phyloP scores from a whole-genome alignment of 1,140 invertebrate genomes.

The Orius laevigatus region DNA sequence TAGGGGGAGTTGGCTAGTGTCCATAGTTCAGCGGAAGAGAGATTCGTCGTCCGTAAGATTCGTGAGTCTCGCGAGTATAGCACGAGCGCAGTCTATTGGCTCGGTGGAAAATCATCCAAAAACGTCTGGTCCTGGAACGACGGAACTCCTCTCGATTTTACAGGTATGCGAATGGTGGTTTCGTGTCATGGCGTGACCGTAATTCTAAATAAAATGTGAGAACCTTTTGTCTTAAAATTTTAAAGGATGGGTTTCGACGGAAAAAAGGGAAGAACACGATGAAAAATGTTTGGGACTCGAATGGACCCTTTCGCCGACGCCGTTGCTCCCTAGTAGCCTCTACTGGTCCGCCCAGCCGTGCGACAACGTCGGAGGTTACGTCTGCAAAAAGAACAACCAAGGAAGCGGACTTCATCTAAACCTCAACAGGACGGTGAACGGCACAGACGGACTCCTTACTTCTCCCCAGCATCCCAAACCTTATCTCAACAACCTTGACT shows the following conservation, averaged over 20 bases:
- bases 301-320: conserved; percentile 40
- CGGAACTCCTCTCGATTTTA: conserved; percentile 35
- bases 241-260: neutral
- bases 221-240: neutral
- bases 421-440: conserved; percentile 33
- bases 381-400: conserved; percentile 33
- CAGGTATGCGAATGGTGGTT: too few species aligned
- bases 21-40: conserved; percentile 36
- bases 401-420: conserved; percentile 14
- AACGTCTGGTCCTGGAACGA: conserved; percentile 38
- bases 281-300: conserved; percentile 36
- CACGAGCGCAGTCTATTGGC: conserved; percentile 49
- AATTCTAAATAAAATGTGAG: neutral
- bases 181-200: too few species aligned
- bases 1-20: conserved; percentile 28
- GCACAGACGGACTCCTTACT: conserved; percentile 34
- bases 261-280: neutral
- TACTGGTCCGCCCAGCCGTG: conserved; percentile 44
- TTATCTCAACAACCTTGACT: conserved; percentile 51
- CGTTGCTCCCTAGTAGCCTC: conserved; percentile 38
- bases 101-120: conserved; percentile 31
- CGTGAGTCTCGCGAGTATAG: conserved; percentile 46
- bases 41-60: conserved; percentile 44
- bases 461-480: conserved; percentile 45
- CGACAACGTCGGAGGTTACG: conserved; percentile 40